These are phyloP conservation scores for Zaprionus africanus DNA, from an alignment of 1,140 invertebrate genomes.

Conservation along the genomic window DNA sequence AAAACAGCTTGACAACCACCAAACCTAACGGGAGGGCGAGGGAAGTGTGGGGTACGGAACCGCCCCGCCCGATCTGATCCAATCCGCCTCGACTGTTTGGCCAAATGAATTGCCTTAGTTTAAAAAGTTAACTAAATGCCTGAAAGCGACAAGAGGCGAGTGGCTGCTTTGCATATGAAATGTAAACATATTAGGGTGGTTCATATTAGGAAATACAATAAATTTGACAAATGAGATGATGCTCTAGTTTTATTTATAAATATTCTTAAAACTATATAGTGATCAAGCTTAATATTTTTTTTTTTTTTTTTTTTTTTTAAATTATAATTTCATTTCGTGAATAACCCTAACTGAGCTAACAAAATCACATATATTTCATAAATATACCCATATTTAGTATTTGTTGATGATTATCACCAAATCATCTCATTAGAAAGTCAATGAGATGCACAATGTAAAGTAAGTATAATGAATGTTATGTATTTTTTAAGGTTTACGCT, in stretches of 20 bases:
- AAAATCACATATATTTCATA: background rate
- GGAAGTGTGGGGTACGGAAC: too few relatives aligned
- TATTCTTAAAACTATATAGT: too few relatives aligned
- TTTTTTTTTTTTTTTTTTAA: background rate
- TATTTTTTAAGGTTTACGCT: background rate
- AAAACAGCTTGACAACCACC: background rate
- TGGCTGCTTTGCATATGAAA: slow-evolving; percentile 19
- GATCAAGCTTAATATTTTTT: too few relatives aligned
- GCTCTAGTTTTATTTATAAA: too few relatives aligned
- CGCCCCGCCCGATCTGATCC: background rate
- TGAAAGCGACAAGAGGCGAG: background rate
- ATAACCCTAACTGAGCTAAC: background rate
- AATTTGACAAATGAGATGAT: background rate
- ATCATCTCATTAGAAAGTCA: background rate
- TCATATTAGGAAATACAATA: background rate
- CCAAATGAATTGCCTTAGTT: slow-evolving; percentile 31
- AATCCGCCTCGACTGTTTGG: background rate
- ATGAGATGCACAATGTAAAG: background rate
- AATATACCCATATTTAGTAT: background rate
- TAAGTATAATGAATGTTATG: background rate
- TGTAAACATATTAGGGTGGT: background rate
- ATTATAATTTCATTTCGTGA: background rate
- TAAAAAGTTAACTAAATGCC: slow-evolving; percentile 23
- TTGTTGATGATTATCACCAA: background rate
- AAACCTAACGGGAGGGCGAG: background rate